phyloP scores from a whole-genome alignment of 1,140 invertebrate species.

The Andricus grossulariae region DNA sequence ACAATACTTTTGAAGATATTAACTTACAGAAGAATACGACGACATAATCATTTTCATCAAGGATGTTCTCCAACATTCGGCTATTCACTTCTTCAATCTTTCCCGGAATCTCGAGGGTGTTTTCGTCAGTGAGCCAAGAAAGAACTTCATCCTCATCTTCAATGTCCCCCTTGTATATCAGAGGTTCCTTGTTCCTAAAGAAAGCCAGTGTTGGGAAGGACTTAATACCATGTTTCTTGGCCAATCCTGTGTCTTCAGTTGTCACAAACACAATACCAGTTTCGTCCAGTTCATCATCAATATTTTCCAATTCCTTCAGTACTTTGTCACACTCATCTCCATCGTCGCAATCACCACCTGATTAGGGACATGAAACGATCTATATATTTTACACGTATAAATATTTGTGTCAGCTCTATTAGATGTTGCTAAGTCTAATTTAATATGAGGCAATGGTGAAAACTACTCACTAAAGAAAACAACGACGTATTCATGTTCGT shows the following conservation, averaged over 20 bases:
- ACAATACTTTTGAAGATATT: constrained; percentile 19
- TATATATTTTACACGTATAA: too few relatives aligned
- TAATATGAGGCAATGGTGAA: neutral
- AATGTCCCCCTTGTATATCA: constrained; percentile 89
- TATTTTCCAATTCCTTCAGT: constrained; percentile 91
- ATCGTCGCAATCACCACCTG: constrained; percentile 90
- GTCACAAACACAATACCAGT: constrained; percentile 95
- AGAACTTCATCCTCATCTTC: constrained; percentile 93
- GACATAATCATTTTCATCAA: constrained; percentile 91
- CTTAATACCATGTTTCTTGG: constrained; percentile 91
- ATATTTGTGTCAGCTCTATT: too few relatives aligned
- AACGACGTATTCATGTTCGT: constrained; percentile 94
- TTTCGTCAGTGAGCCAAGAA: constrained; percentile 93
- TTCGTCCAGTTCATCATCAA: constrained; percentile 95
- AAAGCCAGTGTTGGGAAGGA: constrained; percentile 91
- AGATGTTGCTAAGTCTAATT: too few relatives aligned
- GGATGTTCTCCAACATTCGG: constrained; percentile 93
- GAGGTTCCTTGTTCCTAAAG: constrained; percentile 92
- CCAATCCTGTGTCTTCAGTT: constrained; percentile 88
- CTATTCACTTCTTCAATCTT: constrained; percentile 95
- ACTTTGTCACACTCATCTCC: constrained; percentile 90
- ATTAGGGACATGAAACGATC: neutral
- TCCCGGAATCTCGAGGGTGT: constrained; percentile 93
- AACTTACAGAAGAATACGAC: constrained; percentile 95
- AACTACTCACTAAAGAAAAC: constrained; percentile 90